Percentiles rank a stretch among this genome's conserved stretches.
Evolutionary conservation across 2,113 vertebrate species (phyloP).

Genomic region (Sapayoa aenigma): DNA sequence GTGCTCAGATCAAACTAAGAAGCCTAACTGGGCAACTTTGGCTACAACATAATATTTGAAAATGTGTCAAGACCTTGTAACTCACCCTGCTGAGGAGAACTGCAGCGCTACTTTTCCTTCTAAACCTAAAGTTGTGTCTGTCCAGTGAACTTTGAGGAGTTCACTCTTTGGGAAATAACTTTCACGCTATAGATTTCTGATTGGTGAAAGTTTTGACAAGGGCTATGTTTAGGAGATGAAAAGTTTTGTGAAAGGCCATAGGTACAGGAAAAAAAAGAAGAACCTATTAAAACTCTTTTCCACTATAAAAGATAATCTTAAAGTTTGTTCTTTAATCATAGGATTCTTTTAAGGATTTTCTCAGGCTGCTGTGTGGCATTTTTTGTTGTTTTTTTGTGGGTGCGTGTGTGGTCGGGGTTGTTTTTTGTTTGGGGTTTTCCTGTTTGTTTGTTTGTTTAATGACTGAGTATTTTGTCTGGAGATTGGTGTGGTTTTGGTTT

Average conservation of each 20-base stretch:
- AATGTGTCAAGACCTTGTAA: not conserved
- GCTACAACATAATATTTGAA: not conserved
- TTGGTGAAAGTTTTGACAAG: not conserved
- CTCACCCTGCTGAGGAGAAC: not conserved
- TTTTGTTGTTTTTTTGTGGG: not conserved
- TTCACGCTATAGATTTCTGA: not conserved
- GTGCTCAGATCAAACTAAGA: not conserved
- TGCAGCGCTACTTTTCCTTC: not conserved
- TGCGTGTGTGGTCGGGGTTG: not conserved
- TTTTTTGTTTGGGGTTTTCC: not conserved
- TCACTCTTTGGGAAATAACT: not conserved
- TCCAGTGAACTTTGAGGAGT: not conserved
- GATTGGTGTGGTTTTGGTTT: not conserved
- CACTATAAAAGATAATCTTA: too few species aligned
- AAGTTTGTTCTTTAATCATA: too few species aligned
- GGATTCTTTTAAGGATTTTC: too few species aligned
- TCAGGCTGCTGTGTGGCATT: not conserved
- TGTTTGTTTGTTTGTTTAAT: not conserved
- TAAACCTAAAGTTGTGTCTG: not conserved
- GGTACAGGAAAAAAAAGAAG: not conserved
- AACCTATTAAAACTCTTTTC: too few species aligned
- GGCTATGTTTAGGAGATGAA: not conserved
- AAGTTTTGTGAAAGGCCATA: not conserved
- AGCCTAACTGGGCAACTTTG: not conserved
- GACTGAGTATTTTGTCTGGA: accelerated